Evolutionary conservation across 2,888 invertebrate genomes (phyloP).

Genomic region (Thymelicus sylvestris): DNA sequence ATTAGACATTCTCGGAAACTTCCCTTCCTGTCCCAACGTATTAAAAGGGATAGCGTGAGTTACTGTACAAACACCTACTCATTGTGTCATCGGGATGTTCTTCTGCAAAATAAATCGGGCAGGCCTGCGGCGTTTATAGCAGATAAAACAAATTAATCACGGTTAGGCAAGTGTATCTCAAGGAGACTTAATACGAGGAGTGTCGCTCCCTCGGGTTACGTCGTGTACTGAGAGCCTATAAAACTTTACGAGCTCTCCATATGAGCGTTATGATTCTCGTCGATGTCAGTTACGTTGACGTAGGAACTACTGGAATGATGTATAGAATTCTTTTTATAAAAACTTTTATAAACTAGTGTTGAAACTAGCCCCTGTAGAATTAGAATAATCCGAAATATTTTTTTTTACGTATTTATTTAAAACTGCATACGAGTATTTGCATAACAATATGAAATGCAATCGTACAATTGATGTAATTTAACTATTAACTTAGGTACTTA

Average conservation of each 20-base stretch:
- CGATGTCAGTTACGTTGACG: slow-evolving; percentile 61
- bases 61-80: slow-evolving; percentile 27
- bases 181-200: slow-evolving; percentile 63
- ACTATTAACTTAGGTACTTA: too few species aligned
- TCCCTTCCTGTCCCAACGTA: background rate
- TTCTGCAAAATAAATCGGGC: slow-evolving; percentile 54
- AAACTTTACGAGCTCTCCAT: slow-evolving; percentile 78
- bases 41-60: slow-evolving; percentile 15
- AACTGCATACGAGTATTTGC: background rate
- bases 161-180: slow-evolving; percentile 72
- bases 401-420: too few species aligned
- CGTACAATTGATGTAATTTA: too few species aligned
- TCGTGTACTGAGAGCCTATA: slow-evolving; percentile 69
- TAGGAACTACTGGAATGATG: slow-evolving; percentile 55
- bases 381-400: too few species aligned
- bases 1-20: background rate
- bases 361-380: too few species aligned
- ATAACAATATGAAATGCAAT: background rate
- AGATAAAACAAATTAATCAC: slow-evolving; percentile 78
- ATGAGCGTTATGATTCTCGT: slow-evolving; percentile 74
- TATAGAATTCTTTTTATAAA: slow-evolving; percentile 43
- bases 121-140: slow-evolving; percentile 52
- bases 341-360: background rate
- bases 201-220: slow-evolving; percentile 61
- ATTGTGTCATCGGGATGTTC: slow-evolving; percentile 34